Conservation (phyloP, 2,113 vertebrate species). For the Hiodon alosoides region DNA sequence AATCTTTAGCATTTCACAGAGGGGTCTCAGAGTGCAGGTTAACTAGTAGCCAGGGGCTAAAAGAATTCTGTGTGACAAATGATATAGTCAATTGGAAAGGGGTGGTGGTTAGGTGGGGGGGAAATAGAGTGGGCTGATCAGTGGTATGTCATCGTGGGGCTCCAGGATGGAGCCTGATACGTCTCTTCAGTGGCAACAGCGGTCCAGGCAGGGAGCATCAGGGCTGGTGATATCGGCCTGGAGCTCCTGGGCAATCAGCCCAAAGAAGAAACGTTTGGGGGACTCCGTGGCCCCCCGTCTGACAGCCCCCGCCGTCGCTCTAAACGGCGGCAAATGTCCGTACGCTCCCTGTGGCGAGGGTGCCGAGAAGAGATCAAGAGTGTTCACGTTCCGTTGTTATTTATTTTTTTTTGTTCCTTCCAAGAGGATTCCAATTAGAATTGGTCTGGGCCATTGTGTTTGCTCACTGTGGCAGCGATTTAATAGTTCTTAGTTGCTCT, state of each 20-base stretch:
- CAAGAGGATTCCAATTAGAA: not conserved
- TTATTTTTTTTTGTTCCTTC: not conserved
- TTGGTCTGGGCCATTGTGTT: not conserved
- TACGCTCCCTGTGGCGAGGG: not conserved
- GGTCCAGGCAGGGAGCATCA: not conserved
- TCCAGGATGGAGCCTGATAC: constrained; percentile 30
- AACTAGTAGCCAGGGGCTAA: constrained; percentile 61
- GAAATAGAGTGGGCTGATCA: constrained; percentile 25
- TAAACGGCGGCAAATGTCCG: not conserved
- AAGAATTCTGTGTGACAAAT: constrained; percentile 45
- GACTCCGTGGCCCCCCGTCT: not conserved
- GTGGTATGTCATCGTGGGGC: constrained; percentile 23
- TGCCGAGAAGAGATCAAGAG: not conserved
- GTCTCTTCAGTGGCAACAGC: constrained; percentile 29
- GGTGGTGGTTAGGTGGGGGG: constrained; percentile 1
- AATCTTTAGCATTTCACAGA: constrained; percentile 62
- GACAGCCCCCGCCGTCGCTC: too few species aligned
- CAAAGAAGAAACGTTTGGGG: constrained; percentile 17
- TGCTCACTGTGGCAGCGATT: not conserved
- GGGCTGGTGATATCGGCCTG: constrained; percentile 22
- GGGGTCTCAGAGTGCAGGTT: constrained; percentile 60
- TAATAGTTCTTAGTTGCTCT: not conserved
- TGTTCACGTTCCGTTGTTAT: not conserved
- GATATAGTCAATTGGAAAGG: constrained; percentile 40
- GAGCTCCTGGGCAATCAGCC: constrained; percentile 24